Evolutionary conservation across 2,797 vertebrate genomes (phyloP), one percentile per base, ranked within the genome.

Genomic region (Gephyroberyx darwinii): DNA sequence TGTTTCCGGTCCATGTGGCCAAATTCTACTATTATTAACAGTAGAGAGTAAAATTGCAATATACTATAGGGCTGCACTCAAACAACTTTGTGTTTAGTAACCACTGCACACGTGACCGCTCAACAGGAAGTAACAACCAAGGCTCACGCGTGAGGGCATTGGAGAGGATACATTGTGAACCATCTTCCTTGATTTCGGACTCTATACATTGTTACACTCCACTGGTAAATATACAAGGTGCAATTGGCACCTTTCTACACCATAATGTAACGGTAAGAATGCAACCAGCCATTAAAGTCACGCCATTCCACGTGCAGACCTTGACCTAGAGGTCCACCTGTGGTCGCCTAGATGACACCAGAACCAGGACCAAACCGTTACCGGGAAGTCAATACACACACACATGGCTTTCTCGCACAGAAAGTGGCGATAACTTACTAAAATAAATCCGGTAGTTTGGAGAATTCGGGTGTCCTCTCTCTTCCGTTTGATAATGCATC

Each of bases 381-480:
- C 2, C 1, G 13, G 16, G 30, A 17, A 50, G 13, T 4, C 4
- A 13, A 2, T 7, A 22, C 39, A 2, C 5, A 64, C 5, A 64
- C 14, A 6, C 2, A 43, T 3, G 13, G 8, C 17, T 45, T 47
- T n/a, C 59, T 63, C 16, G 20, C 33, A n/a, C 37, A 13, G 17
- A 22, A 22, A 0, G 16, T 2, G 13, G 33, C 65, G 16, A 22
- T 3, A 83, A 97, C 97, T 97, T 94, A 98, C 97, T 97, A 83
- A 98, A 96, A 88, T 96, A 99, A 80, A 98, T 91, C 90, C 96
- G 94, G 93, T 95, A 96, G 58, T 94, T 93, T 0, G 85, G 58
- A 4, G 95, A 92, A 78, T 93, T 87, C n/a, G 87, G 91, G 8
- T 71, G 92, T 83, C 97, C 97, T 85, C 95, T 92, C 85, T 87